Evolutionary conservation across 92 coral and sea anemone genomes (phyloP).

Genomic region (Siderastrea radians): DNA sequence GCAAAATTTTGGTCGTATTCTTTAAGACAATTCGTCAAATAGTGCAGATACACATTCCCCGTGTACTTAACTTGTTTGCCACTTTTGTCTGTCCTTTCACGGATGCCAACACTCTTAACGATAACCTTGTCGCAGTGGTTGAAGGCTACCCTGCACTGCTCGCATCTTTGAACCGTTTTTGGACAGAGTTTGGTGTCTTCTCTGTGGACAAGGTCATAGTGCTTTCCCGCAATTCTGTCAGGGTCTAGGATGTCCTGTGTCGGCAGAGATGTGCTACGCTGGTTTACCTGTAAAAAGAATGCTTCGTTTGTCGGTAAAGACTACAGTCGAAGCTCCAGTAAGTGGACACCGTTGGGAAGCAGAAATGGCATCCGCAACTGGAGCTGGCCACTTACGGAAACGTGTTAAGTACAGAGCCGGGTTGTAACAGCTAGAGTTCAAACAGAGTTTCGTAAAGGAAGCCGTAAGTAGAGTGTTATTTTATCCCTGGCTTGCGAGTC

Average conservation of each 20-base stretch:
- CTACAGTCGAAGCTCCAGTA: too few relatives aligned
- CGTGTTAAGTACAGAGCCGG: too few relatives aligned
- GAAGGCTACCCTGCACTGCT: constrained; percentile 68
- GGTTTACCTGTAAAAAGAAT: constrained; percentile 15
- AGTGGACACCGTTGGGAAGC: too few relatives aligned
- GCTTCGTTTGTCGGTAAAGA: too few relatives aligned
- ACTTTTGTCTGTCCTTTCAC: constrained; percentile 64
- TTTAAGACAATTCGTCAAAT: constrained; percentile 62
- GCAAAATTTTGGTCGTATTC: constrained; percentile 67
- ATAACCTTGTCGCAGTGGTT: constrained; percentile 53
- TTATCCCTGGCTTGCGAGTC: too few relatives aligned
- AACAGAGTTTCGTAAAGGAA: too few relatives aligned
- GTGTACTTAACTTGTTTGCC: constrained; percentile 68
- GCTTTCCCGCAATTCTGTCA: constrained; percentile 68
- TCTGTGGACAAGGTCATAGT: constrained; percentile 65
- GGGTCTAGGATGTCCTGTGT: constrained; percentile 43
- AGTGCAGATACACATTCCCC: constrained; percentile 75
- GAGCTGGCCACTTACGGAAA: too few relatives aligned
- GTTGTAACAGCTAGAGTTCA: too few relatives aligned
- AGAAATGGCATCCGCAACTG: too few relatives aligned
- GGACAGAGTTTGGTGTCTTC: constrained; percentile 66
- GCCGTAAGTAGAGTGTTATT: too few relatives aligned
- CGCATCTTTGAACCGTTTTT: constrained; percentile 61
- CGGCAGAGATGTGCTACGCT: neutral
- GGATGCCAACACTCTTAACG: constrained; percentile 65